Base-by-base conservation (phyloP, 2,888 invertebrate genomes). In the Corbicula japonica region DNA sequence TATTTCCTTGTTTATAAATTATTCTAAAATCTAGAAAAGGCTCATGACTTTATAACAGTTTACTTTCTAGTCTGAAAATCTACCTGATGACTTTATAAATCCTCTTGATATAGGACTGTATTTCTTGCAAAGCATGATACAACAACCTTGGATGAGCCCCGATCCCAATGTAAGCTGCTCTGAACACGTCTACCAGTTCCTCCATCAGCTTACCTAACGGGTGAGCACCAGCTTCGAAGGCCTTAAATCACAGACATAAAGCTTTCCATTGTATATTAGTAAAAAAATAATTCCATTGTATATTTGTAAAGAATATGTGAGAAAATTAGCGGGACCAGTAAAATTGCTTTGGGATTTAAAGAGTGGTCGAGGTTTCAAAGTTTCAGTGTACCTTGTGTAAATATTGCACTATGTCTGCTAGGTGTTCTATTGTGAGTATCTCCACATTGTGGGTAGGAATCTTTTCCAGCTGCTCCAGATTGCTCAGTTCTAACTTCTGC, bases 121-220 rank as follows among this genome's bases (percentile, higher is more conserved):
- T 95, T 92, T 98, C 98, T 4, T 95, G 95, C 54, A 97, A 97
- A 1, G 98, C 97, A 90, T 98, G 97, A 75, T 95, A 95, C 3
- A 98, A 95, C 18, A 98, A 94, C 18, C 97, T 91, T 0, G 96
- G 96, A 91, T 97, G 97, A 0, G 96, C 96, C 34, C 96, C 94
- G 0, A 96, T 96, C 0, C 97, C 97, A 0, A 96, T 96, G 87
- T 97, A 97, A 0, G 97, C 96, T 0, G 96, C 96, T 86, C 96
- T 96, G 91, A 97, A 97, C 0, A 97, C 97, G 84, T 96, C 95
- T 0, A 96, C 96, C n/a, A 97, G 92, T 73, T 96, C 96, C n/a
- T 95, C 94, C 48, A 97, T 94, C 30, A 97, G 93, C 52, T 95
- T 95, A 0, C 97, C 96, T 26, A 97, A 92, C 0, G 97, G 97